Conservation (phyloP, 1,140 invertebrate species). For the Trachymyrmex cornetzi region DNA sequence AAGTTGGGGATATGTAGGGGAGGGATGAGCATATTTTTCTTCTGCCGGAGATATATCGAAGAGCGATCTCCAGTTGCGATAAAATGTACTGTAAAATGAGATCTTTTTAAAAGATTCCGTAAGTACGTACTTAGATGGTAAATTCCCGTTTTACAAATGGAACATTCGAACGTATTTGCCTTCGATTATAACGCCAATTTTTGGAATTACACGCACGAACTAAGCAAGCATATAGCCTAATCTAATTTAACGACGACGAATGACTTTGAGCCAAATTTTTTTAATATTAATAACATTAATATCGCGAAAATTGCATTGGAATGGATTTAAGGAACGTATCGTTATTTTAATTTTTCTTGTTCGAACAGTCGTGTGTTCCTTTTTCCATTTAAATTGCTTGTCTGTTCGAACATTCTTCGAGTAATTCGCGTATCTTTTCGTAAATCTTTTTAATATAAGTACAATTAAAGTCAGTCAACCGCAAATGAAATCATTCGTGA, state of each 20-base stretch:
- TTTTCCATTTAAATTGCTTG: not conserved
- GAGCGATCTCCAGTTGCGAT: not conserved
- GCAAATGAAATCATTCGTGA: slow-evolving; percentile 40
- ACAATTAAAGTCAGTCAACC: slow-evolving; percentile 50
- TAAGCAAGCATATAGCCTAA: slow-evolving; percentile 31
- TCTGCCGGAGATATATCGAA: not conserved
- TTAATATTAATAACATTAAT: slow-evolving; percentile 46
- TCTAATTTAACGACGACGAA: slow-evolving; percentile 29
- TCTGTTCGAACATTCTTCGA: not conserved
- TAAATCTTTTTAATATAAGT: slow-evolving; percentile 46
- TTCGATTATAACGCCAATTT: slow-evolving; percentile 15
- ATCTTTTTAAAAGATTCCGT: slow-evolving; percentile 47
- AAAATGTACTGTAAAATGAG: slow-evolving; percentile 46
- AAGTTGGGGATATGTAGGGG: slow-evolving; percentile 72
- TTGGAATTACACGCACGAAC: not conserved
- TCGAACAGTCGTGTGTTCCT: not conserved
- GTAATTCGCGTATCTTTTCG: not conserved
- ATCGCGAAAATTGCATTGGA: slow-evolving; percentile 32
- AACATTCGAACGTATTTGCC: slow-evolving; percentile 13
- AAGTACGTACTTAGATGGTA: slow-evolving; percentile 47
- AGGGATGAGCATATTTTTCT: slow-evolving; percentile 35
- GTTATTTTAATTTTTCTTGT: slow-evolving; percentile 30
- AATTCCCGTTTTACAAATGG: slow-evolving; percentile 4
- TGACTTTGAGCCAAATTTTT: slow-evolving; percentile 45
- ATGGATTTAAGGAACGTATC: slow-evolving; percentile 63